Base-by-base conservation (phyloP, 2,113 vertebrate species). In the Axis porcinus region DNA sequence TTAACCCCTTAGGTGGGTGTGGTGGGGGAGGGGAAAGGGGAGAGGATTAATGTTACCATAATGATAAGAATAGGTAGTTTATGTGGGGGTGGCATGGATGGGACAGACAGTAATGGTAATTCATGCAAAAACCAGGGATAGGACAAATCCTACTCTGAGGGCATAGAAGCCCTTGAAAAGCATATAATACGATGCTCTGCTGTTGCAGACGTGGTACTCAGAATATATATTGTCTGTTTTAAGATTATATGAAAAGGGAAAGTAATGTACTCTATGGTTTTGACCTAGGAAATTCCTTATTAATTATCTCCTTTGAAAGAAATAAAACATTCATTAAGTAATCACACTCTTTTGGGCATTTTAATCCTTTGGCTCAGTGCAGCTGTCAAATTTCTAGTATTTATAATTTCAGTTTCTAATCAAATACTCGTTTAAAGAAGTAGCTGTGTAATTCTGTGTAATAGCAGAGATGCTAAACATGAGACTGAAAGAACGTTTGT, bases 31-130 rank as follows among this genome's bases (percentile, higher is more conserved):
- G 97, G 84, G 98, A 96, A 95, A 97, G 98, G 97, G 96, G 93
- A 98, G 96, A 98, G 99, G 99, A 99, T 99, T 99, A 99, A 99
- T 99, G 99, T 99, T 98, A 98, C 99, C 96, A 95, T 99, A 98
- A 99, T 99, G 99, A 99, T 99, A 99, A 99, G 99, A 99, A 99
- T 98, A 99, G 99, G 98, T 99, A 98, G 98, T 93, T 99, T 99
- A 96, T 98, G 97, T 99, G 97, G 95, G 97, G 97, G 91, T 96
- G 89, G 97, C 95, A 97, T 98, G 97, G 47, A 97, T 97, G 95
- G 98, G 98, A 98, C 94, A 97, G 98, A 97, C 97, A 98, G 98
- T 94, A 98, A 98, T 96, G 97, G 98, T 98, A 98, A 99, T 98
- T 98, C 92, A 98, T 99, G 97, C 0, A 23, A 96, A 91, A 95